Evolutionary conservation across 1,140 invertebrate genomes (phyloP), one percentile per base, ranked within the genome.

Genomic region (Bombus superbus): DNA sequence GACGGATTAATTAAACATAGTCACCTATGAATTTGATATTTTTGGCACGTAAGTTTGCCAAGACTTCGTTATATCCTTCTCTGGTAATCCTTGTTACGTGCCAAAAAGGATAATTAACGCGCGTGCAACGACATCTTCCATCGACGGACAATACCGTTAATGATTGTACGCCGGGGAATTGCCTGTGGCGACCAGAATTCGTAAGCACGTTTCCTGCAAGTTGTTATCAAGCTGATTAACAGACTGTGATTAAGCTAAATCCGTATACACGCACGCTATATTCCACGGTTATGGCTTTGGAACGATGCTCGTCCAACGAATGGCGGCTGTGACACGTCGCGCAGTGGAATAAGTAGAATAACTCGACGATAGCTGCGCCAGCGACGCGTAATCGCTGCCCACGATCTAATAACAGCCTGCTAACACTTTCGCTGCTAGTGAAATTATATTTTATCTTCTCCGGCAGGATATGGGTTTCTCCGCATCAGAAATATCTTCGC

Each of bases 171-270:
- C 74, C 42, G n/a, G 62, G 83, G 72, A 80, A 81, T 74, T 62
- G 75, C 71, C 73, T 62, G 69, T 68, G 81, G 71, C 72, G 69
- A 72, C 44, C 81, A 79, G 85, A 89, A 91, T 91, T 91, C 90
- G 86, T 87, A 81, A 90, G 77, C 84, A 84, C 86, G 86, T 88
- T 81, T 71, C 90, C 76, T 76, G 81, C 81, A 92, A 91, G 86
- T 90, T 90, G 85, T 91, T 92, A 92, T 87, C 88, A 90, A 90
- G 88, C 84, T 91, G 91, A 92, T 92, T 91, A 91, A 90, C 90
- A 88, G 85, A 85, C 85, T 80, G 83, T 86, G 83, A 91, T 92
- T 90, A 89, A 87, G 84, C 78, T 53, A 73, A 90, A 81, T 73
- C 75, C 59, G 47, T 71, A n/a, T 72, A 40, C 59, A 75, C 22